These are phyloP conservation scores for Tor tambroides DNA, from an alignment of 2,113 vertebrate species.

Conservation along the genomic window DNA sequence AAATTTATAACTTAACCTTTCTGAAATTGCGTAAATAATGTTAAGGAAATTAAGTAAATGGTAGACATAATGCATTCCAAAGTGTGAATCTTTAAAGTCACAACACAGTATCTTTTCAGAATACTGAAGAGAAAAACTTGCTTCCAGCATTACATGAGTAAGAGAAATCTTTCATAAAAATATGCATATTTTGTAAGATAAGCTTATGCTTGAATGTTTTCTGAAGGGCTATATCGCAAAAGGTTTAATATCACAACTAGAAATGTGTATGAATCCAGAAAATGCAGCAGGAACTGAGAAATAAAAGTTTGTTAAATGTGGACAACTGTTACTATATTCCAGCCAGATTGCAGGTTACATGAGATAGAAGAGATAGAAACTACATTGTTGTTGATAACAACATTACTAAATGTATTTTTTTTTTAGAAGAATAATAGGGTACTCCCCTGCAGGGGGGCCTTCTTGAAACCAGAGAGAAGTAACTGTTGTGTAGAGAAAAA, in stretches of 20 bases:
- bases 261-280: not conserved
- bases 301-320: not conserved
- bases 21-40: not conserved
- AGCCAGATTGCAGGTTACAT: not conserved
- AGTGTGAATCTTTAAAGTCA: not conserved
- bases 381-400: slow-evolving; percentile 17
- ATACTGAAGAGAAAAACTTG: not conserved
- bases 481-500: slow-evolving; percentile 18
- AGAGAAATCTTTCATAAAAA: not conserved
- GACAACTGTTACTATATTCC: slow-evolving; percentile 23
- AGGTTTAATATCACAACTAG: not conserved
- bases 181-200: not conserved
- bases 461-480: slow-evolving; percentile 24
- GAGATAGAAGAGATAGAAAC: slow-evolving; percentile 40
- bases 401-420: slow-evolving; percentile 7
- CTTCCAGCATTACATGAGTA: not conserved
- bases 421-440: slow-evolving; percentile 34
- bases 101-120: not conserved
- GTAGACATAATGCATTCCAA: not conserved
- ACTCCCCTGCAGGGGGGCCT: not conserved
- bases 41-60: not conserved
- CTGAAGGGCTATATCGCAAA: not conserved
- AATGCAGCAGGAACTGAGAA: not conserved
- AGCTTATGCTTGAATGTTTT: not conserved
- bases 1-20: not conserved